Conservation (phyloP, 2,888 invertebrate genomes). For the Temnothorax ravouxi region DNA sequence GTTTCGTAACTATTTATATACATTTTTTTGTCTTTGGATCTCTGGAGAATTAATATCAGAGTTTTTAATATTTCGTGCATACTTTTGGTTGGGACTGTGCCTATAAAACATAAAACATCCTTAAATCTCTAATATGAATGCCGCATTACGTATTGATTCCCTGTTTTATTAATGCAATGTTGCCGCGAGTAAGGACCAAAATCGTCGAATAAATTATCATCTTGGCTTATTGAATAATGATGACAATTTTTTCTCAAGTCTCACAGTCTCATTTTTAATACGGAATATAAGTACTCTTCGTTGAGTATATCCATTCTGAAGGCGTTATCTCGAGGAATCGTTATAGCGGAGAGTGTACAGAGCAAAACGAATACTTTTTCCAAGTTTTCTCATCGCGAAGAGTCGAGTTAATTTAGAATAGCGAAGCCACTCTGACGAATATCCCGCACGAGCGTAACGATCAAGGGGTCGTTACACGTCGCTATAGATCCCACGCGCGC, state of each 20-base stretch:
- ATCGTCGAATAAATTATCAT: background rate
- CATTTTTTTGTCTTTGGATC: too few relatives aligned
- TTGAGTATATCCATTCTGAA: background rate
- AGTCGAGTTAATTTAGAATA: slow-evolving; percentile 30
- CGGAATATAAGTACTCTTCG: too few relatives aligned
- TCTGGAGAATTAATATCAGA: too few relatives aligned
- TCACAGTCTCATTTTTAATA: background rate
- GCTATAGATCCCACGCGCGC: slow-evolving; percentile 25
- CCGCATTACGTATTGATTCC: background rate
- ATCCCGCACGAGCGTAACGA: slow-evolving; percentile 45
- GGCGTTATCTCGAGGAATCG: background rate
- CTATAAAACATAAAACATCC: too few relatives aligned
- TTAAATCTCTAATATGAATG: background rate
- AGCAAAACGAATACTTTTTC: slow-evolving; percentile 5
- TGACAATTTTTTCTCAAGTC: background rate
- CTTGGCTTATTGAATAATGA: background rate
- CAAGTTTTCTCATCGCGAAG: slow-evolving; percentile 3
- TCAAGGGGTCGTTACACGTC: slow-evolving; percentile 46
- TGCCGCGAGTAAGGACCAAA: background rate
- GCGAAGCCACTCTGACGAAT: slow-evolving; percentile 26
- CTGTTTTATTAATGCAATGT: background rate
- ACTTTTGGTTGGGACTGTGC: too few relatives aligned
- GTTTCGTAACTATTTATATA: too few relatives aligned
- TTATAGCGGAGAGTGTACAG: background rate
- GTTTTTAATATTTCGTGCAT: too few relatives aligned